Evolutionary conservation across 2,888 invertebrate species (phyloP), one percentile per base, ranked within the genome.

Genomic region (Chloroclysta siterata): DNA sequence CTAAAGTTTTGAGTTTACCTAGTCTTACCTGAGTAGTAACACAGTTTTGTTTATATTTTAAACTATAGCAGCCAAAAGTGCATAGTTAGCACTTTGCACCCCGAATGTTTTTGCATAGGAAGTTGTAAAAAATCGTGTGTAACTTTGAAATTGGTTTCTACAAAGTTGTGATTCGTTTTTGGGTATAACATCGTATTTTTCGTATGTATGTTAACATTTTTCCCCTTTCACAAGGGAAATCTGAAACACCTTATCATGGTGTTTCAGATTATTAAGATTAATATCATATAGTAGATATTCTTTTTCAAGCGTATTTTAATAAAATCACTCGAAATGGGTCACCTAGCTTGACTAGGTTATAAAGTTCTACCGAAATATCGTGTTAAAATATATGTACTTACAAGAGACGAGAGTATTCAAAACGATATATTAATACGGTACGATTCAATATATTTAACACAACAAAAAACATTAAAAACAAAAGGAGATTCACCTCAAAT

Each of bases 1-100:
- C 5, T 29, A 57, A 61, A 61, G 50, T 57, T 57, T 57, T 60
- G 36, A 58, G 39, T 61, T 58, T 41, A 42, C 29, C 52, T 29
- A 33, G 2, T 46, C 17, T 5, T 46, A 39, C 2, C 36, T 39
- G n/a, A 53, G 46, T 48, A 41, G 14, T 41, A 50, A 61, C 50
- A 60, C 41, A 61, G 63, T 66, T 70, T 59, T 63, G 62, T 60
- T 65, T 61, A 53, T 58, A 39, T 70, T 69, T 2, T n/a, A 33
- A 53, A 57, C 33, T 63, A 33, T 53, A n/a, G 48, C 15, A 53
- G 39, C 53, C 53, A 53, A 53, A 47, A 62, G 56, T 46, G 50
- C 53, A 41, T 48, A 14, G 54, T 29, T 54, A 52, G 46, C 22
- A 60, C 54, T 50, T 48, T 50, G 53, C 10, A 33, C 14, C 46